These are phyloP conservation scores for Ptyas mucosa DNA, from an alignment of 2,113 vertebrate species.

Conservation along the genomic window DNA sequence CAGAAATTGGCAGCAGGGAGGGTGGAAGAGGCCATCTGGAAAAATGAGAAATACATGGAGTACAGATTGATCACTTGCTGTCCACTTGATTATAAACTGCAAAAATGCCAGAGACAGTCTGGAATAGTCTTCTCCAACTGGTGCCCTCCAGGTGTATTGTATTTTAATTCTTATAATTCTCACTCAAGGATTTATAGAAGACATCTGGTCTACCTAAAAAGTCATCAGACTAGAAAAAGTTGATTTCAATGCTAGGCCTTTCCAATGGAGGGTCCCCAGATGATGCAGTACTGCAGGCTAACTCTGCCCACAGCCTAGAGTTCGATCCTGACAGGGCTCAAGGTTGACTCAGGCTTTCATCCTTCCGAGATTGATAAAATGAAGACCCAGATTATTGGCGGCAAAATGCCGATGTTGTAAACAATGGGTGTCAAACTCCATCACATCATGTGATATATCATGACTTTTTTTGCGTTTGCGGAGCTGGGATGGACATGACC, in stretches of 20 bases:
- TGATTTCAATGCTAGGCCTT: background rate
- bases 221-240: background rate
- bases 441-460: too few relatives aligned
- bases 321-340: background rate
- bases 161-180: background rate
- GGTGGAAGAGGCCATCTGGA: conserved; percentile 13
- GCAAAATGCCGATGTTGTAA: background rate
- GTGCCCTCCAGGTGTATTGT: background rate
- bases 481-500: too few relatives aligned
- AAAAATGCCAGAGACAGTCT: background rate
- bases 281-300: background rate
- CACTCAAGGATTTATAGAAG: background rate
- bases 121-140: background rate
- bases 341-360: background rate
- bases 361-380: background rate
- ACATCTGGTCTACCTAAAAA: background rate
- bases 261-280: background rate
- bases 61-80: conserved; percentile 24
- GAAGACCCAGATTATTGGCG: background rate
- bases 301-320: background rate
- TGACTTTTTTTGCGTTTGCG: too few relatives aligned
- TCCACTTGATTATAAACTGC: conserved; percentile 12
- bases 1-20: conserved; percentile 11
- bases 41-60: background rate
- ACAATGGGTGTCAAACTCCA: background rate